phyloP scores from a whole-genome alignment of 2,113 vertebrate genomes.

The Poeciliopsis occidentalis region DNA sequence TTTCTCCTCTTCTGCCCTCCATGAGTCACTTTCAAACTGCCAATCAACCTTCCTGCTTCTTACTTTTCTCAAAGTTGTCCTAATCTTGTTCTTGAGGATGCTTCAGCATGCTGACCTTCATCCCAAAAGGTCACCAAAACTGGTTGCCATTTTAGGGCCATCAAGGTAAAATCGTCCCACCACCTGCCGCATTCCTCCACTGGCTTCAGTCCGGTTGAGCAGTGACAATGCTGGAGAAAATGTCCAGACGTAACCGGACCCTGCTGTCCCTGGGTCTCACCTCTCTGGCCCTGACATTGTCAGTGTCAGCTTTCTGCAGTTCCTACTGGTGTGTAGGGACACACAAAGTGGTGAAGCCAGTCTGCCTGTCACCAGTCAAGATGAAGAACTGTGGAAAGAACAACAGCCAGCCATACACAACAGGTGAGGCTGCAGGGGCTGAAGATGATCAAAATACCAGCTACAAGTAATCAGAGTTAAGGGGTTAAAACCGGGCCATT shows the following conservation, averaged over 20 bases:
- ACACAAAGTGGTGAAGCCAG: slow-evolving; percentile 83
- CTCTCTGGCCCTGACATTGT: slow-evolving; percentile 84
- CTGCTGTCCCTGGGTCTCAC: slow-evolving; percentile 85
- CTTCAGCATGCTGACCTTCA: slow-evolving; percentile 1
- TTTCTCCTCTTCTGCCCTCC: slow-evolving; percentile 7
- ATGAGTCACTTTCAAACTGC: slow-evolving; percentile 10
- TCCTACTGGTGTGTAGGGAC: slow-evolving; percentile 84
- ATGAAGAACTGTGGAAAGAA: slow-evolving; percentile 77
- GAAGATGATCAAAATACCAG: not conserved
- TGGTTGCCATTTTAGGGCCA: slow-evolving; percentile 2
- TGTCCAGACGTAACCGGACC: slow-evolving; percentile 76
- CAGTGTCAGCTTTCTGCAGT: slow-evolving; percentile 82
- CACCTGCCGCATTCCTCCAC: not conserved
- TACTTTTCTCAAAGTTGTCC: not conserved
- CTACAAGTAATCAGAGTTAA: not conserved
- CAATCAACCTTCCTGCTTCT: not conserved
- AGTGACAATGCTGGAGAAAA: slow-evolving; percentile 79
- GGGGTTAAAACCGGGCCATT: too few species aligned
- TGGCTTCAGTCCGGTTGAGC: not conserved
- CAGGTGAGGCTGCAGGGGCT: slow-evolving; percentile 68
- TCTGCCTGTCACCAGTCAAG: slow-evolving; percentile 81
- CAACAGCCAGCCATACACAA: slow-evolving; percentile 79
- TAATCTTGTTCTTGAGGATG: slow-evolving; percentile 1
- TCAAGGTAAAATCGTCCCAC: not conserved
- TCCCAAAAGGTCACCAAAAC: slow-evolving; percentile 5